Evolutionary conservation across 1,140 invertebrate species (phyloP).

Genomic region (Papilio xuthus): DNA sequence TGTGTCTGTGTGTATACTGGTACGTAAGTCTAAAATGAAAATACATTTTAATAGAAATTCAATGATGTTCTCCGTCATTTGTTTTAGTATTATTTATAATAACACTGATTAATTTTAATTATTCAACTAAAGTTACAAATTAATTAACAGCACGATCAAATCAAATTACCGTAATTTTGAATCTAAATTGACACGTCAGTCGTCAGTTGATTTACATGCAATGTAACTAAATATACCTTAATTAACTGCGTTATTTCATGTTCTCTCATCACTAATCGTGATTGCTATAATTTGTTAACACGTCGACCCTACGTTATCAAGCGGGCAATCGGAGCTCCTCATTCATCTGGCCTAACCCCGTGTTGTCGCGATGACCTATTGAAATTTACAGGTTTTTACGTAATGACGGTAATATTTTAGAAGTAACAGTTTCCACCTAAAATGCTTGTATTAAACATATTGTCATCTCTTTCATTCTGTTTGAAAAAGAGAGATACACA

Average conservation of each 20-base stretch:
- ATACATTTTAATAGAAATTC: background rate
- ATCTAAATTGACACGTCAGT: background rate
- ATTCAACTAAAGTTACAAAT: background rate
- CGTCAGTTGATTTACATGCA: conserved; percentile 2
- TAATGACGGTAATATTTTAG: conserved; percentile 59
- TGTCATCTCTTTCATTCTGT: no score
- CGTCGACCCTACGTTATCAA: conserved; percentile 56
- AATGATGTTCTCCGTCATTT: background rate
- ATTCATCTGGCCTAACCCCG: conserved; percentile 69
- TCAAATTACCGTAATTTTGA: background rate
- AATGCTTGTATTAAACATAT: no score
- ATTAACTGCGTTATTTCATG: conserved; percentile 29
- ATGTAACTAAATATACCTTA: conserved; percentile 21
- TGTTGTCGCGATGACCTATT: conserved; percentile 59
- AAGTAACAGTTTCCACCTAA: conserved; percentile 41
- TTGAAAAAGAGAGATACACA: no score
- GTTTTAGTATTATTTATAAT: background rate
- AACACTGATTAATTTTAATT: background rate
- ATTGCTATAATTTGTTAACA: conserved; percentile 55
- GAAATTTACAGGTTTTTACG: conserved; percentile 50
- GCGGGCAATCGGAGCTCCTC: conserved; percentile 51
- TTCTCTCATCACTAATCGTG: conserved; percentile 41
- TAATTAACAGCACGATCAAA: background rate
- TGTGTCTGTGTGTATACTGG: background rate
- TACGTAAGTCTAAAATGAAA: background rate